Base-by-base conservation (phyloP, 2,888 invertebrate genomes). In the Drosophila lacicola region DNA sequence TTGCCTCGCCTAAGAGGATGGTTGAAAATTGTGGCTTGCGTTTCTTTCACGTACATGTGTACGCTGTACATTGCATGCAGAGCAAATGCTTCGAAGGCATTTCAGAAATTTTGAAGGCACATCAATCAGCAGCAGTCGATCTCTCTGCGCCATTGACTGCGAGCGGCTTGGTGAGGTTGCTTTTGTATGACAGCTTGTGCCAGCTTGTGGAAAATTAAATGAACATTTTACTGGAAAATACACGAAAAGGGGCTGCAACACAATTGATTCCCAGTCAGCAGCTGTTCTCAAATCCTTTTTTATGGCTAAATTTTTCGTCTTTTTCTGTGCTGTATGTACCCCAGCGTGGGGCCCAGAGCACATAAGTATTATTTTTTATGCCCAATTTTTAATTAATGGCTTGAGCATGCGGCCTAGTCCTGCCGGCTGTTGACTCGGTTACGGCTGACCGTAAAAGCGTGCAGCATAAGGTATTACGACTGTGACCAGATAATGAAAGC, bases 61-160 rank as follows among this genome's bases (percentile, higher is more conserved):
- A 21, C n/a, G 14, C 44, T 36, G 21, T 25, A 41, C 11, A 6
- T 2, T 34, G 25, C 6, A 25, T 36, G 21, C 10, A 3, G 6
- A 4, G 10, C 17, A 61, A 39, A 17, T 33, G 29, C n/a, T 41
- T 17, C 17, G 41, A n/a, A 29, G 14, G 63, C 17, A 39, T 36
- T 63, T 60, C 46, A 14, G 47, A 41, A 66, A 70, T 54, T 73
- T 66, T 62, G 51, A 65, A 55, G 56, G 51, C 64, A 65, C 78
- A 88, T 84, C 83, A 84, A 88, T 88, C 83, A 88, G 72, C 83
- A 88, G 72, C 60, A 54, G 65, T 73, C 65, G 74, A 81, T 72
- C 53, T 67, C 53, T 55, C 51, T 51, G 69, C 62, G 54, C 42
- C 19, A 17, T 17, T 19, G 17, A 50, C 39, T 50, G 55, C 25